Evolutionary conservation across 2,113 vertebrate species (phyloP), one percentile per base, ranked within the genome.

Genomic region (Mastomys natalensis): DNA sequence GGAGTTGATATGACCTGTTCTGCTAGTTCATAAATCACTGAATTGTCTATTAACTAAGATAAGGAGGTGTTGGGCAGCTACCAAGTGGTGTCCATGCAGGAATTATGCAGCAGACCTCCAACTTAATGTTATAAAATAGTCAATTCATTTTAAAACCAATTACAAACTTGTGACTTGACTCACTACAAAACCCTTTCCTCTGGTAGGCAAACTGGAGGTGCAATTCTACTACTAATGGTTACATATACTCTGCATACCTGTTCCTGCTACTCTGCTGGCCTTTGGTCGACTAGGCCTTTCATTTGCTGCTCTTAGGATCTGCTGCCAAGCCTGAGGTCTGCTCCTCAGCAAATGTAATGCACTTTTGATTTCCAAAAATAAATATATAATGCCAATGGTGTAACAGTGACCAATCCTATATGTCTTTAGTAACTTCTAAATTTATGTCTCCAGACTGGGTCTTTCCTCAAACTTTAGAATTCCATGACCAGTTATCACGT

Each of bases 91-190:
- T 89, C 87, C 78, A 82, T 43, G 17, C 8, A 86, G 80, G 93
- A 87, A 78, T 95, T 84, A 73, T 62, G 74, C 29, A 66, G 60
- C 45, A 40, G 70, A 21, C 7, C 58, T 1, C n/a, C 82, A 89
- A 90, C 82, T 26, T 78, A 91, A 84, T 45, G 64, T 22, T 16
- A 87, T 74, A n/a, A 81, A 77, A 24, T 34, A 73, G 19, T 74
- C 82, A 95, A 9, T 92, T 70, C 89, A 92, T 91, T 85, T 89
- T 91, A 58, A 77, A 90, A 89, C 90, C 78, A 86, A 91, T 51
- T 95, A 66, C 16, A 80, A 85, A 92, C 81, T 81, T 86, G 88
- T 85, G 88, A 89, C 74, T 40, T 76, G 55, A 95, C 64, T 95
- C 40, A 80, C 43, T 40, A 29, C 55, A 91, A 92, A 86, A 95